Percentiles rank a stretch among this genome's conserved stretches.
phyloP scores from a whole-genome alignment of 30 jellyfish, hydroid and myxozoan species.

The Aurelia aurita region DNA sequence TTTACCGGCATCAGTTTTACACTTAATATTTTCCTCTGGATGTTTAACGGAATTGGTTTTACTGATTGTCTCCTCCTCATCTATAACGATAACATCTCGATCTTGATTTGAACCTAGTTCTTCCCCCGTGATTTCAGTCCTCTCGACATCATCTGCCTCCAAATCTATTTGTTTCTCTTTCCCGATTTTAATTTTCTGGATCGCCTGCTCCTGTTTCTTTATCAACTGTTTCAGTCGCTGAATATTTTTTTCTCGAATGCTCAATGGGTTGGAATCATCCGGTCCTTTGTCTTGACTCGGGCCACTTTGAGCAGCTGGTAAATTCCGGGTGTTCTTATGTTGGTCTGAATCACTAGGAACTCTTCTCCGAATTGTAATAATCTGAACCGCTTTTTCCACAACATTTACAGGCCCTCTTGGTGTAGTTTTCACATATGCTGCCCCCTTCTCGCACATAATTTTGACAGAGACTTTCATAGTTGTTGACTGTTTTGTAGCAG shows the following conservation, averaged over 20 bases:
- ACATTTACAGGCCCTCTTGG: slow-evolving; percentile 20
- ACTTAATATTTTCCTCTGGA: too few species aligned
- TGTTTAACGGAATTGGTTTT: too few species aligned
- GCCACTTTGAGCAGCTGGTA: not conserved
- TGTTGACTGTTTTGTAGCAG: slow-evolving; percentile 3
- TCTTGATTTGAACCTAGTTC: too few species aligned
- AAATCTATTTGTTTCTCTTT: not conserved
- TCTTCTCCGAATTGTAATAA: slow-evolving; percentile 11
- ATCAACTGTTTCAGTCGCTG: slow-evolving; percentile 27
- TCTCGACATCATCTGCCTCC: too few species aligned
- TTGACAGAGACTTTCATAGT: slow-evolving; percentile 36
- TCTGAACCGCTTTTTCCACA: slow-evolving; percentile 24
- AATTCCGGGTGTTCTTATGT: not conserved
- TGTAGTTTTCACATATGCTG: slow-evolving; percentile 5
- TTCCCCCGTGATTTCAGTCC: too few species aligned
- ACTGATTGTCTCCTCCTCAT: too few species aligned
- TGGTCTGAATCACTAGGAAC: slow-evolving; percentile 1
- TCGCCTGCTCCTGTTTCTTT: slow-evolving; percentile 19
- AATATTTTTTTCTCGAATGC: slow-evolving; percentile 12
- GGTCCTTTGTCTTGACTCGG: not conserved
- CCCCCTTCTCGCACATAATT: slow-evolving; percentile 41
- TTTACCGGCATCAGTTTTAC: too few species aligned
- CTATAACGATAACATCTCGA: too few species aligned
- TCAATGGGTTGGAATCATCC: not conserved
- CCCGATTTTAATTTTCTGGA: slow-evolving; percentile 3